Percentiles rank a stretch among this genome's conserved stretches.
These are phyloP conservation scores for Puffinus mauretanicus DNA, from an alignment of 2,113 vertebrate species.

Conservation along the genomic window DNA sequence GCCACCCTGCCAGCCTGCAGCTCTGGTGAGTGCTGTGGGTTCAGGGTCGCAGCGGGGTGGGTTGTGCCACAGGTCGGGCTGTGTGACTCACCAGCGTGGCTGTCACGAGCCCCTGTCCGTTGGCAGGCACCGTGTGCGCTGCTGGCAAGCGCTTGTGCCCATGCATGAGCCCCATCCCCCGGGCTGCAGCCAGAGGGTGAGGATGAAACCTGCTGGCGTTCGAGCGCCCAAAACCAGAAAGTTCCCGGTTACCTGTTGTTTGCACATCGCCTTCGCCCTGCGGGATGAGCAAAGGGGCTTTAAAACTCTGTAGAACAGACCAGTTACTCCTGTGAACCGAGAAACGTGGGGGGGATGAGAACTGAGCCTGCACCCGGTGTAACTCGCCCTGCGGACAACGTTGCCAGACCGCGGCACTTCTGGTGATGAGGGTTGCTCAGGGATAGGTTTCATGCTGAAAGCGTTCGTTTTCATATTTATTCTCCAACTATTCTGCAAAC, in stretches of 20 bases:
- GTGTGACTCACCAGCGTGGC: not conserved
- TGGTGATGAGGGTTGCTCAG: accelerated
- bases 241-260: not conserved
- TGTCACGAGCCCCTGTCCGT: not conserved
- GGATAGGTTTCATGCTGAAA: accelerated
- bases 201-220: not conserved
- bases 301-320: not conserved
- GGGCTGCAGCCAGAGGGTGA: not conserved
- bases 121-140: accelerated
- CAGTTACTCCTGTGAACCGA: not conserved
- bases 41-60: not conserved
- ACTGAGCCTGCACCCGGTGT: accelerated
- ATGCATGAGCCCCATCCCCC: accelerated
- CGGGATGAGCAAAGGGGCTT: accelerated
- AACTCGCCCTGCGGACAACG: accelerated
- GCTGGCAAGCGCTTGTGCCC: not conserved
- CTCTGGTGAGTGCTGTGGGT: not conserved
- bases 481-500: not conserved
- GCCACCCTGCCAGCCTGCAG: not conserved
- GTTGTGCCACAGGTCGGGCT: accelerated
- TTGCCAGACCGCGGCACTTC: accelerated
- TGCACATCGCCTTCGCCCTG: not conserved
- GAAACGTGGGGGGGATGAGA: not conserved
- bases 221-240: not conserved
- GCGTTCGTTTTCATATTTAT: accelerated